Evolutionary conservation across 1,140 invertebrate species (phyloP).

Genomic region (Kradibia gibbosae): DNA sequence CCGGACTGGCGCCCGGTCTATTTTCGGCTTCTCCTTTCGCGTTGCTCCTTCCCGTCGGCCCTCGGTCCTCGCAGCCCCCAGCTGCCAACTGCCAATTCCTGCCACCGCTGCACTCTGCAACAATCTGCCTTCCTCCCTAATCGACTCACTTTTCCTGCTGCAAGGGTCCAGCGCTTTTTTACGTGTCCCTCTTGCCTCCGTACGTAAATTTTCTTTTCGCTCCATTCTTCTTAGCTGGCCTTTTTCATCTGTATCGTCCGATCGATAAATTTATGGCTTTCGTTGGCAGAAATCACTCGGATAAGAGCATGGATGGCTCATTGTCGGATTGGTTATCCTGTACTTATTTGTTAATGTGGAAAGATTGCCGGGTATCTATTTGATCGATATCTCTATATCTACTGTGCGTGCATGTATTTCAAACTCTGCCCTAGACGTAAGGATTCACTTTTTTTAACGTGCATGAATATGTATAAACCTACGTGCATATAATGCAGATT

Average conservation of each 20-base stretch:
- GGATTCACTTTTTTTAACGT: no score
- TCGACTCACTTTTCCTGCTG: neutral
- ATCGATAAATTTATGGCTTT: neutral
- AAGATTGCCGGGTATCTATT: neutral
- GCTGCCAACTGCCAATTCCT: no score
- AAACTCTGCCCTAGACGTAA: no score
- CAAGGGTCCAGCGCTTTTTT: neutral
- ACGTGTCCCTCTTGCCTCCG: neutral
- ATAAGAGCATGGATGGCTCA: constrained; percentile 2
- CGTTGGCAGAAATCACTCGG: neutral
- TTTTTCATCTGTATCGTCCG: neutral
- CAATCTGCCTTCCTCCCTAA: neutral
- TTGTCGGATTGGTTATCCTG: neutral
- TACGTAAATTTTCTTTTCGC: constrained; percentile 8
- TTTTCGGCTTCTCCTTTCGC: constrained; percentile 11
- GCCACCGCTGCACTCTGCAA: no score
- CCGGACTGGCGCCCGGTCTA: constrained; percentile 56
- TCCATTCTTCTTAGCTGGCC: neutral
- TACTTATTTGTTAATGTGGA: neutral
- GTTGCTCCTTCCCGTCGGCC: neutral
- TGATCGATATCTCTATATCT: neutral
- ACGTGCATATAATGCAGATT: no score
- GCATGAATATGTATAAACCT: no score
- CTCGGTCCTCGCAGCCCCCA: neutral
- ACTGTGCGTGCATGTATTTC: neutral